Conservation (phyloP, 2,113 vertebrate genomes). For the Sphaerodactylus townsendi region DNA sequence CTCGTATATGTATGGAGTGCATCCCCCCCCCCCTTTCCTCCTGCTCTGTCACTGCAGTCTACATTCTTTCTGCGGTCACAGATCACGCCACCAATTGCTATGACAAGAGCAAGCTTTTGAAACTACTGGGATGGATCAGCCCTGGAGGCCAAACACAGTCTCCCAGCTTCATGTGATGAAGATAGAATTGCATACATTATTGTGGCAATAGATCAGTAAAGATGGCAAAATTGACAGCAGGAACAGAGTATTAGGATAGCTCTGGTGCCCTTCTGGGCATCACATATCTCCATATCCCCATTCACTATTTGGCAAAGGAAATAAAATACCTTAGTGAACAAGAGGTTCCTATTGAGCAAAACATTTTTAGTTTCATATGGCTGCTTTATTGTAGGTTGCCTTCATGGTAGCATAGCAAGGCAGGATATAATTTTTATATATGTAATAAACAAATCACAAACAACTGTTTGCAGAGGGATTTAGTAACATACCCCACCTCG, state of each 20-base stretch:
- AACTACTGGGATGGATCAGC: background rate
- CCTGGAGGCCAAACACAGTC: background rate
- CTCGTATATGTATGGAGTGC: background rate
- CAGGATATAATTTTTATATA: too few relatives aligned
- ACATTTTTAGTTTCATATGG: too few relatives aligned
- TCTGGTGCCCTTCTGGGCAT: background rate
- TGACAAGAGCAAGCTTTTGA: slow-evolving; percentile 4
- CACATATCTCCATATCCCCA: background rate
- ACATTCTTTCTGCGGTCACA: background rate
- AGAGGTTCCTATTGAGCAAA: background rate
- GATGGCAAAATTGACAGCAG: background rate
- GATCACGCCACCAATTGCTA: slow-evolving; percentile 18
- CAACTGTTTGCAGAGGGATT: background rate
- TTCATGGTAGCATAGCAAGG: too few relatives aligned
- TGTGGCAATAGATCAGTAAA: background rate
- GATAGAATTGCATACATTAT: background rate
- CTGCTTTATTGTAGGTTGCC: too few relatives aligned
- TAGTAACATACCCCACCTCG: background rate
- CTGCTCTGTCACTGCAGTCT: background rate
- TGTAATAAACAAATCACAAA: background rate
- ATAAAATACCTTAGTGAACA: background rate
- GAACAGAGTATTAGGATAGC: background rate
- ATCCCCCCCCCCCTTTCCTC: accelerated
- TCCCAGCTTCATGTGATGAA: background rate
- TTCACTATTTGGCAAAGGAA: background rate